Base-by-base conservation (phyloP, 2,888 invertebrate species). In the Andrena marginata region DNA sequence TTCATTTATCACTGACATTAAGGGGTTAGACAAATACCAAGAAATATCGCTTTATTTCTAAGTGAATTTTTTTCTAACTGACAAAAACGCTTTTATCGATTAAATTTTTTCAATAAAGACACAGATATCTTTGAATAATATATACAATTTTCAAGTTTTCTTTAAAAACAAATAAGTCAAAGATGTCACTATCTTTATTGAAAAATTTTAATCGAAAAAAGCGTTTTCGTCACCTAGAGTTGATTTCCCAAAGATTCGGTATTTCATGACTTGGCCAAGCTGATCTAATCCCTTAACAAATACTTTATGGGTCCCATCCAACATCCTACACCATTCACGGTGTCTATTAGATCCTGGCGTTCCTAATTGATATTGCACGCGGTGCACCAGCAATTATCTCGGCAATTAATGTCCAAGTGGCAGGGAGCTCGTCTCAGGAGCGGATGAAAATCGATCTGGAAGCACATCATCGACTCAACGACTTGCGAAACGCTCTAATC, bases 401-500 rank as follows among this genome's bases (percentile, higher is more conserved):
- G 5, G 6, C 10, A 26, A 59, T 49, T 29, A 59, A 20, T 48
- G 26, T 49, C n/a, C 3, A 8, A n/a, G 13, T 33, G 20, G 10
- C 4, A 4, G 51, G 4, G 3, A 0, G 33, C 8, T 35, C 26
- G 48, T 29, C 5, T 16, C 16, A 13, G 5, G 10, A 35, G 16
- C 2, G 16, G 26, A 48, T 33, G 6, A 42, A 10, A 31, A 42
- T 35, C 33, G 2, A 20, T 23, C n/a, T 26, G 1, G n/a, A 20
- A 23, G 2, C 20, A 33, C 31, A 10, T 26, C 16, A 31, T 63
- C 23, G 10, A 64, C 26, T 64, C 63, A n/a, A 4, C 7, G 20
- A 26, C 31, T 80, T 80, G 71, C 71, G 79, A 80, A 72, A 80
- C 31, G 16, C 10, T 13, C 26, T 7, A 26, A 13, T 51, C 20